phyloP scores from a whole-genome alignment of 2,113 vertebrate genomes.

The Physeter macrocephalus region DNA sequence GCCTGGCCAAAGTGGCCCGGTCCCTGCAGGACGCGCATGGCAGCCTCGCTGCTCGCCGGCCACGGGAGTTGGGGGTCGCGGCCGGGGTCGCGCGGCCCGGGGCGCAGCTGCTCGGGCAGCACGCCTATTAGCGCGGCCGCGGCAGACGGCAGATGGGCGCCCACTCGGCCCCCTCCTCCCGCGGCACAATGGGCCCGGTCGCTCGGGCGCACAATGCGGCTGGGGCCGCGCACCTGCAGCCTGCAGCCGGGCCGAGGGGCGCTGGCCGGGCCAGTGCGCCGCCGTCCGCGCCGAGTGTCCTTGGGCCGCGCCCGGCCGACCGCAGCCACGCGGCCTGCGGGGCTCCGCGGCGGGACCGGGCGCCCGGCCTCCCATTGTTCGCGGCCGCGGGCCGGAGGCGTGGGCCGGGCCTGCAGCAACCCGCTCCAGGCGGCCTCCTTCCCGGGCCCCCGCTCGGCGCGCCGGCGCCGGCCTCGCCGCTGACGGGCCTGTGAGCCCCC shows the following conservation, averaged over 20 bases:
- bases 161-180: constrained; percentile 60
- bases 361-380: constrained; percentile 68
- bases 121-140: constrained; percentile 52
- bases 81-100: constrained; percentile 5
- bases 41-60: background rate
- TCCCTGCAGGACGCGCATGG: background rate
- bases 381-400: constrained; percentile 65
- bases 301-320: constrained; percentile 88
- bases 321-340: constrained; percentile 92
- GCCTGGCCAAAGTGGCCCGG: background rate
- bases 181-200: constrained; percentile 63
- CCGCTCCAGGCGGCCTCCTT: background rate
- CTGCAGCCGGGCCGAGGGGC: background rate
- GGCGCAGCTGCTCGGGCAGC: constrained; percentile 64
- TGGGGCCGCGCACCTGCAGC: constrained; percentile 55
- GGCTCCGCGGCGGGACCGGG: constrained; percentile 85
- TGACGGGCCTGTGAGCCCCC: constrained; percentile 60
- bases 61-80: constrained; percentile 27
- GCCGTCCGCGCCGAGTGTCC: constrained; percentile 82
- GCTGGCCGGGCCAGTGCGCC: constrained; percentile 68
- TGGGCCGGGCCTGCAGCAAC: constrained; percentile 23
- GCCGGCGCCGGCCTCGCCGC: constrained; percentile 33
- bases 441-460: background rate
- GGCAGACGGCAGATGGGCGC: constrained; percentile 70
- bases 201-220: constrained; percentile 55